Evolutionary conservation across 2,888 invertebrate species (phyloP), one percentile per base, ranked within the genome.

Genomic region (Eulithis testata): DNA sequence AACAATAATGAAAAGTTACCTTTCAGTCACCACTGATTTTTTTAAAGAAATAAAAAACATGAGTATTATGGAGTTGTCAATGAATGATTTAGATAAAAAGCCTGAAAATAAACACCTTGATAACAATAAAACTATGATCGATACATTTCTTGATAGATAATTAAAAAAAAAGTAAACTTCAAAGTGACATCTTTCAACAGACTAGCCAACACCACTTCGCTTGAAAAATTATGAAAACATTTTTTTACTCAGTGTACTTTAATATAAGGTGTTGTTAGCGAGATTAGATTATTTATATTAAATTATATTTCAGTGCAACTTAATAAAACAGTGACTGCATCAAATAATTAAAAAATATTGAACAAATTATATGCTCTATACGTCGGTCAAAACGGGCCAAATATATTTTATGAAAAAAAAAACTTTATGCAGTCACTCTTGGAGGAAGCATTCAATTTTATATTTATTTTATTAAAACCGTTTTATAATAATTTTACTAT

Each of bases 21-120:
- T 90, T 83, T 73, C 77, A 78, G 74, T 83, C 83, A 76, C 83
- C 88, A 85, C 86, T 88, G 89, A 86, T 76, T 55, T 81, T 86
- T 80, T 78, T 77, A 84, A 86, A 84, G 76, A 72, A 80, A 82
- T 83, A 82, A 65, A 21, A 74, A 68, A 61, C 60, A 67, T 65
- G 57, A 66, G 51, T 54, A 58, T 73, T 74, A 86, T 88, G 86
- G 82, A 75, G 83, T 77, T 74, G 77, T 79, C 76, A 81, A 76
- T 82, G 82, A 75, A 84, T 84, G 85, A 78, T 63, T 77, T 77
- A 75, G 77, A 73, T 21, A 21, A 85, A 84, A 84, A 89, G 89
- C 88, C 84, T 83, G 78, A 82, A 87, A 87, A 76, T 74, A 81
- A 82, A 68, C 72, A 58, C 68, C 69, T 70, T 57, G 49, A 73